Evolutionary conservation across 2,888 invertebrate species (phyloP).

Genomic region (Trachelus troglodyta): DNA sequence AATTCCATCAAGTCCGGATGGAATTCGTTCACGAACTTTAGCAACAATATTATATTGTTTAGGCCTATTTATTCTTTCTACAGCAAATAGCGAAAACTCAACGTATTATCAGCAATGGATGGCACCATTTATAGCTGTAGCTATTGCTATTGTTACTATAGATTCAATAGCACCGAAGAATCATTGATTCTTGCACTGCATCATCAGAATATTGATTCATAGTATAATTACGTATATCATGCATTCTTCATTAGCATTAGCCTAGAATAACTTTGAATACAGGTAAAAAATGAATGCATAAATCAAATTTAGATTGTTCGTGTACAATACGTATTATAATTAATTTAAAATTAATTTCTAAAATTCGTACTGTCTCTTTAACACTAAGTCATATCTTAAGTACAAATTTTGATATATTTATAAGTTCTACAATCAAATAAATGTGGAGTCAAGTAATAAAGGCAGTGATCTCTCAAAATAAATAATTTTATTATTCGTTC

Average conservation of each 20-base stretch:
- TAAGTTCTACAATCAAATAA: neutral
- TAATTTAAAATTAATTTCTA: neutral
- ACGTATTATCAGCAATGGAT: conserved; percentile 56
- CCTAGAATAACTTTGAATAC: neutral
- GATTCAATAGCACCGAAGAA: conserved; percentile 34
- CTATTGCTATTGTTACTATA: conserved; percentile 40
- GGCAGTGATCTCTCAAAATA: conserved; percentile 33
- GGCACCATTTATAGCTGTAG: conserved; percentile 49
- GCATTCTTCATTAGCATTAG: neutral
- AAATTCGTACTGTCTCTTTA: neutral
- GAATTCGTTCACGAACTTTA: conserved; percentile 39
- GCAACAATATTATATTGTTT: conserved; percentile 47
- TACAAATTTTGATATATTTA: neutral
- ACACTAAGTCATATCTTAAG: neutral
- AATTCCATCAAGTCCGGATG: conserved; percentile 38
- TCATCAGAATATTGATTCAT: neutral
- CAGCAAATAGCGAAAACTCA: conserved; percentile 44
- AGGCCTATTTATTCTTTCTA: conserved; percentile 51
- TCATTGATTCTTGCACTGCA: neutral
- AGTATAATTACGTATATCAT: neutral
- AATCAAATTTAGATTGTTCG: neutral
- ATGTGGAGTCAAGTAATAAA: neutral
- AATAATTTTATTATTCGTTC: conserved; percentile 39
- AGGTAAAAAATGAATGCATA: neutral
- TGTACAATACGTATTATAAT: neutral